Base-by-base conservation (phyloP, 1,140 invertebrate genomes). In the Eueides isabella region DNA sequence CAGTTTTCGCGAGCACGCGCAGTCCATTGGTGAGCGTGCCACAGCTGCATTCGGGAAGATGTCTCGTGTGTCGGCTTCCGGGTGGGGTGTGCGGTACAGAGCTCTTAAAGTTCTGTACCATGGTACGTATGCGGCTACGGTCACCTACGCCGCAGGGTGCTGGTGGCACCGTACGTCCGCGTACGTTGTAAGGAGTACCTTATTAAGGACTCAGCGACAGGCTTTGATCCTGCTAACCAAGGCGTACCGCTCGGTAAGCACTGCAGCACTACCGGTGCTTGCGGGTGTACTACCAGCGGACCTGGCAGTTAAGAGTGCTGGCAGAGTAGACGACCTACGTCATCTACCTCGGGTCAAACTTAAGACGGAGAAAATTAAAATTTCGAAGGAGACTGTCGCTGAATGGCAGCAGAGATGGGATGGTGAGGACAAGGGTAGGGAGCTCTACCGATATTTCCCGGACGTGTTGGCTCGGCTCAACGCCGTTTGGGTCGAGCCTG, bases 201-300 rank as follows among this genome's bases (percentile, higher is more conserved):
- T 85, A 1, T 14, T 73, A 0, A 69, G 77, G 9, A 75, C 71
- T 0, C 82, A 83, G 61, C 72, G 83, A 30, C 74, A 44, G 1
- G 61, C 80, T 0, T 70, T 82, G 1, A 74, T 83, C 1, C 55
- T 81, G 4, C 63, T 85, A 11, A 80, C 78, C 11, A 81, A 76
- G 63, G 83, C 84, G 4, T 86, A 86, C 61, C 70, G 85, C 7
- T 74, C 83, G 16, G 61, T 66, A 12, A 78, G 77, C 41, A 76
- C 80, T 7, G 75, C 72, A 7, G 84, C 79, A 2, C 61, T 85
- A 30, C 70, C 72, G 0, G 85, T 86, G 12, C 61, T 88, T 5
- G 83, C 82, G 6, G 83, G 78, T 0, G 71, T 83, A 7, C 70
- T 84, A 19, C 82, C 83, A 7, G 80, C 84, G 1, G 83, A 85